These are phyloP conservation scores for Xenopus borealis DNA, from an alignment of 2,113 vertebrate genomes.

Conservation along the genomic window DNA sequence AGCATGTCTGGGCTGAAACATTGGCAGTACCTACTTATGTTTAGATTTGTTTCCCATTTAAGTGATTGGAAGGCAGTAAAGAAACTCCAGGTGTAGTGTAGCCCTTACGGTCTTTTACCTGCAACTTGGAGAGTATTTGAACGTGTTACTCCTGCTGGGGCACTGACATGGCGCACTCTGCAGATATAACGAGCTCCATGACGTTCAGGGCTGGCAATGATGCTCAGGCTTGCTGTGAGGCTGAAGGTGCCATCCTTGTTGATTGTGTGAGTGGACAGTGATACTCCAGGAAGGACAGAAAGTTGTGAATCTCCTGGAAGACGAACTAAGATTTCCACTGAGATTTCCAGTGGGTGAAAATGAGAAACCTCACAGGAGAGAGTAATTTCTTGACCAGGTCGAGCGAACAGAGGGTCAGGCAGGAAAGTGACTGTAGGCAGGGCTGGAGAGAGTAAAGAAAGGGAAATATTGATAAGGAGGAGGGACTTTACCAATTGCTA, in stretches of 20 bases:
- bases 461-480: too few species aligned
- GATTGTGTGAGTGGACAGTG: constrained; percentile 62
- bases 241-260: constrained; percentile 72
- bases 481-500: too few species aligned
- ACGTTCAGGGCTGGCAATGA: constrained; percentile 50
- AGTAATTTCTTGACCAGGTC: constrained; percentile 54
- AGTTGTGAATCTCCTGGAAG: constrained; percentile 42
- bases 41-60: too few species aligned
- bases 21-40: too few species aligned
- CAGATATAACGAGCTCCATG: constrained; percentile 69
- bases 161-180: constrained; percentile 64
- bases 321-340: constrained; percentile 66
- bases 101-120: constrained; percentile 53
- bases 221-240: constrained; percentile 62
- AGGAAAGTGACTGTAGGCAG: constrained; percentile 7
- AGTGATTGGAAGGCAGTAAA: too few species aligned
- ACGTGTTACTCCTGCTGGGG: constrained; percentile 36
- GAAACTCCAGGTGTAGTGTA: too few species aligned
- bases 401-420: constrained; percentile 52
- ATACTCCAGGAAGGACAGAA: constrained; percentile 51
- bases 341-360: constrained; percentile 70
- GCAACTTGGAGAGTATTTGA: constrained; percentile 57
- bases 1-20: too few species aligned
- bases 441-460: neutral
- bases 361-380: constrained; percentile 70